Percentiles rank a stretch among this genome's conserved stretches.
Conservation (phyloP, 2,888 invertebrate genomes). For the Octodonta nipae region DNA sequence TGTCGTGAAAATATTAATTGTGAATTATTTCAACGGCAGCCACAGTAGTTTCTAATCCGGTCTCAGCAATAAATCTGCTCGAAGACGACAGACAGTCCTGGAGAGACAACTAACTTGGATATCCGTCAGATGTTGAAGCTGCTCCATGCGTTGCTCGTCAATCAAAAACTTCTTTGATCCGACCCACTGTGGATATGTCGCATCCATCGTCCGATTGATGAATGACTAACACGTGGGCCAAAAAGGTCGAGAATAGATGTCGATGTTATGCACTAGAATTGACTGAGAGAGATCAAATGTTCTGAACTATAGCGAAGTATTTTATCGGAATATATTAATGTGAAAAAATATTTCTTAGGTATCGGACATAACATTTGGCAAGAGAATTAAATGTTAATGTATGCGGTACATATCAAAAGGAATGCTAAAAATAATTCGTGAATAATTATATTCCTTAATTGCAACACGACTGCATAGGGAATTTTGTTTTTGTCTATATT, state of each 20-base stretch:
- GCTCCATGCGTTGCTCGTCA: conserved; percentile 28
- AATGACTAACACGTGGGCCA: conserved; percentile 33
- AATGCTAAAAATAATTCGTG: too few species aligned
- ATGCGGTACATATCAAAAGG: too few species aligned
- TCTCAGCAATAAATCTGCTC: conserved; percentile 19
- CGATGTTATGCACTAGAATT: too few species aligned
- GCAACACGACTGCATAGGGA: too few species aligned
- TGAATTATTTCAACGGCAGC: conserved; percentile 22
- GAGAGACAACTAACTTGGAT: conserved; percentile 14
- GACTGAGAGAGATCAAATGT: too few species aligned
- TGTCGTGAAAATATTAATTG: conserved; percentile 22
- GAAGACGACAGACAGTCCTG: conserved; percentile 15
- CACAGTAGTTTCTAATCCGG: conserved; percentile 18
- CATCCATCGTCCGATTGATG: conserved; percentile 30
- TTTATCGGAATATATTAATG: too few species aligned
- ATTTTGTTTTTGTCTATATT: too few species aligned
- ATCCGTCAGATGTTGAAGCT: conserved; percentile 15
- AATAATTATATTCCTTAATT: too few species aligned
- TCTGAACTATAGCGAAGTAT: too few species aligned
- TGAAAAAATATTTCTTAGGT: too few species aligned
- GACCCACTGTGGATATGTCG: conserved; percentile 20
- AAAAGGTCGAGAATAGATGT: conserved; percentile 10
- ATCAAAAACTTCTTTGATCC: conserved; percentile 31
- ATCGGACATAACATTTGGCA: too few species aligned
- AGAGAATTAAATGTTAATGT: too few species aligned